A percentile compares a stretch with the other conserved stretches of the same genome.
Evolutionary conservation across 30 jellyfish, hydroid and myxozoan species (phyloP).

Genomic region (Aurelia sp.): DNA sequence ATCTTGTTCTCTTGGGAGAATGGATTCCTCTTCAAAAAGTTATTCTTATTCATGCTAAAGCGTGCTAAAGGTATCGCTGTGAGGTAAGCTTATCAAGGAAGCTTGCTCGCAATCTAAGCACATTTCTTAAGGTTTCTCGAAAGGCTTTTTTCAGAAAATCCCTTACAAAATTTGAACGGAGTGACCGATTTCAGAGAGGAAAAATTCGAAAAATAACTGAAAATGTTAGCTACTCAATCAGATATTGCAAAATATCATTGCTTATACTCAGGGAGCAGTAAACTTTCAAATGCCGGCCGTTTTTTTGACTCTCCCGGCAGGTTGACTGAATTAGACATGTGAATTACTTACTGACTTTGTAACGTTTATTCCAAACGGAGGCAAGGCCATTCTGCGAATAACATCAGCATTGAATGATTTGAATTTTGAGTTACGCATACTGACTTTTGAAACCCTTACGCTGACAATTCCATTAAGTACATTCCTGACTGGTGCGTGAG

Average conservation of each 20-base stretch:
- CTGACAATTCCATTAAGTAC: conserved; percentile 53
- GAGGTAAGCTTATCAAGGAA: too few relatives aligned
- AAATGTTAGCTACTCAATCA: too few relatives aligned
- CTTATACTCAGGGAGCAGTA: too few relatives aligned
- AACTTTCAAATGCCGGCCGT: too few relatives aligned
- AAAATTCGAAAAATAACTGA: too few relatives aligned
- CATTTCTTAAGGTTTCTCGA: background rate
- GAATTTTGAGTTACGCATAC: conserved; percentile 25
- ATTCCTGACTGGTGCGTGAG: conserved; percentile 27
- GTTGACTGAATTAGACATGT: too few relatives aligned
- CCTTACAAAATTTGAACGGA: too few relatives aligned
- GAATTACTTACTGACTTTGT: conserved; percentile 20
- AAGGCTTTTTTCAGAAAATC: background rate
- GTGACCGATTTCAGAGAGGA: too few relatives aligned
- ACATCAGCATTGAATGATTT: conserved; percentile 47
- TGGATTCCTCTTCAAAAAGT: background rate
- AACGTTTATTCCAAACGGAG: conserved; percentile 62
- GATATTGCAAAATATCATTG: too few relatives aligned
- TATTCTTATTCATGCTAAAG: background rate
- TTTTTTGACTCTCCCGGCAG: too few relatives aligned
- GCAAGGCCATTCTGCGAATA: conserved; percentile 68
- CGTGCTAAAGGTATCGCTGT: too few relatives aligned
- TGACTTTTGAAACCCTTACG: conserved; percentile 37
- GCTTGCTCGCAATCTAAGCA: too few relatives aligned
- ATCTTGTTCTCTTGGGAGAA: background rate